A percentile compares a stretch with the other conserved stretches of the same genome.
Conservation (phyloP, 2,888 invertebrate species). For the Cephus runcator region DNA sequence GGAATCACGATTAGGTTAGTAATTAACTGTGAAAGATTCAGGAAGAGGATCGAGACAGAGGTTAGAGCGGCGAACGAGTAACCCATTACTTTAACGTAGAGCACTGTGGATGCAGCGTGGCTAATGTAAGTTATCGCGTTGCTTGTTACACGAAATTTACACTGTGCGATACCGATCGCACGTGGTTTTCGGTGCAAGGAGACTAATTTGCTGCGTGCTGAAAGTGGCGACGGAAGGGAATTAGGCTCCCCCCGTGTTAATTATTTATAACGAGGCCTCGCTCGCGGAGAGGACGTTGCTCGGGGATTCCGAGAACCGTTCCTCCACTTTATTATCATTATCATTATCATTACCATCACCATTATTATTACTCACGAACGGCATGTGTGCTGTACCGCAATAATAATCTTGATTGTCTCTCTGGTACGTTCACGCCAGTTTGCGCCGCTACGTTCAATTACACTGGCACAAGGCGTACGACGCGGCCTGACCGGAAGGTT, state of each 20-base stretch:
- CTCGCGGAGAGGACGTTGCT: constrained; percentile 51
- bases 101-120: background rate
- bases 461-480: background rate
- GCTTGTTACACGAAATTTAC: constrained; percentile 5
- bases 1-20: background rate
- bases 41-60: background rate
- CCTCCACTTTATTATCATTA: constrained; percentile 45
- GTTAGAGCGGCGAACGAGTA: background rate
- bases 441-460: constrained; percentile 44
- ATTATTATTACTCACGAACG: constrained; percentile 37
- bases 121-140: background rate
- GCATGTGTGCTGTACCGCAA: constrained; percentile 22
- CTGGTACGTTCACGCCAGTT: constrained; percentile 40
- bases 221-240: constrained; percentile 26
- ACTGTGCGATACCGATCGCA: constrained; percentile 3
- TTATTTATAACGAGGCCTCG: constrained; percentile 32
- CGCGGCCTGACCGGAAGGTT: background rate
- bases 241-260: constrained; percentile 20
- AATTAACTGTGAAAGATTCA: background rate
- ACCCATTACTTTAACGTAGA: background rate
- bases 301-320: constrained; percentile 27
- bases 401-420: constrained; percentile 52
- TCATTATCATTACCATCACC: constrained; percentile 44
- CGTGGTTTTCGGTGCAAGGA: constrained; percentile 10
- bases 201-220: constrained; percentile 23